Evolutionary conservation across 1,140 invertebrate genomes (phyloP), one percentile per base, ranked within the genome.

Genomic region (Lepidostoma basale): DNA sequence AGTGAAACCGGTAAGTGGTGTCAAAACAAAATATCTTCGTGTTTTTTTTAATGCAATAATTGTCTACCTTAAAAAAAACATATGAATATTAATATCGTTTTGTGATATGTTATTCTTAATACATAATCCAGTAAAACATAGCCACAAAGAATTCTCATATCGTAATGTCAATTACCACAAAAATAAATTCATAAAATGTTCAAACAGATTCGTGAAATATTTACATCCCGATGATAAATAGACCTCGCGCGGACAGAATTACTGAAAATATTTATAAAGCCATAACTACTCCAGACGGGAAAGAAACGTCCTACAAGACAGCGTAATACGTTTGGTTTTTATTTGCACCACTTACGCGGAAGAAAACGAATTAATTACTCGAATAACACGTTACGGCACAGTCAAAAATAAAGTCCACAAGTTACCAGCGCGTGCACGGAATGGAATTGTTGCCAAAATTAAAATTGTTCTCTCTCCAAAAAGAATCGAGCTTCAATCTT

Each of bases 401-500:
- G 28, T 18, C 28, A 12, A 18, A 47, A 47, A 47, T 47, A 47
- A 5, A 8, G 14, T 22, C 6, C 2, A 23, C 44, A 22, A 18
- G 23, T 47, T 56, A 18, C 36, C 20, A 56, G 30, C 14, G 52
- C 12, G 16, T 36, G 30, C 4, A 14, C 18, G 20, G 44, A 22
- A 14, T 39, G 16, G 22, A 56, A 56, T 56, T 36, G 28, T 30
- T 12, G 52, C 18, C 52, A 56, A 56, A 47, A 47, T 56, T 25
- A 26, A 10, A n/a, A 23, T 25, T 25, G 22, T 49, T 49, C 16
- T 20, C 44, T 25, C 18, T 14, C 45, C 44, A 47, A 47, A 47
- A 47, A 23, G 26, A n/a, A n/a, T n/a, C n/a, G n/a, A n/a, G n/a
- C n/a, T n/a, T n/a, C n/a, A n/a, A n/a, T n/a, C n/a, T n/a, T n/a